These are phyloP conservation scores for Hirtodrosophila cameraria DNA, from an alignment of 2,888 invertebrate genomes.

Conservation along the genomic window DNA sequence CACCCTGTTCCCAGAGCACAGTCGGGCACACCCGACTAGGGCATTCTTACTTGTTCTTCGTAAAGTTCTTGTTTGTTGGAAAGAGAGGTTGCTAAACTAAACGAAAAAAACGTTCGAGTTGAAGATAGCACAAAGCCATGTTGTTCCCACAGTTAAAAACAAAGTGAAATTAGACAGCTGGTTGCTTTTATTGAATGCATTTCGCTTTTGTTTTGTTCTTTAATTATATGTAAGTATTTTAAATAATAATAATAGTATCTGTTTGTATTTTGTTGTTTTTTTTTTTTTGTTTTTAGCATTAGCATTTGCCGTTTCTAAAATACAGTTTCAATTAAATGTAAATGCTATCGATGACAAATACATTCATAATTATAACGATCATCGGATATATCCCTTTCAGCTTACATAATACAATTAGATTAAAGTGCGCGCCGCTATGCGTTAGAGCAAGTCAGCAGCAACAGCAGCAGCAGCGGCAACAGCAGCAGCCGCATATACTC, in stretches of 20 bases:
- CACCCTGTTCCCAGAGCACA: too few relatives aligned
- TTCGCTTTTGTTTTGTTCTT: slow-evolving; percentile 36
- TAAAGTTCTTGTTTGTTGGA: too few relatives aligned
- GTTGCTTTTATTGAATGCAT: slow-evolving; percentile 57
- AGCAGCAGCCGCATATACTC: slow-evolving; percentile 4
- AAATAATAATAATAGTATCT: slow-evolving; percentile 44
- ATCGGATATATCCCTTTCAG: slow-evolving; percentile 31
- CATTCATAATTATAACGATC: slow-evolving; percentile 30
- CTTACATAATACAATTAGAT: slow-evolving; percentile 45
- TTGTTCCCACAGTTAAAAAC: background rate
- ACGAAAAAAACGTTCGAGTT: too few relatives aligned
- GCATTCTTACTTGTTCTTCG: too few relatives aligned
- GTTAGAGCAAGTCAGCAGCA: slow-evolving; percentile 34
- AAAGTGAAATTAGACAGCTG: slow-evolving; percentile 20
- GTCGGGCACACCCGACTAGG: too few relatives aligned
- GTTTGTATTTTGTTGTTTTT: slow-evolving; percentile 2
- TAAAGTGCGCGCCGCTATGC: slow-evolving; percentile 21
- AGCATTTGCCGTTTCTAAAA: slow-evolving; percentile 36
- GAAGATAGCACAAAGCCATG: too few relatives aligned
- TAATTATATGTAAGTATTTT: slow-evolving; percentile 41
- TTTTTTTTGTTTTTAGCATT: slow-evolving; percentile 15
- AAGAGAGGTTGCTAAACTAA: too few relatives aligned
- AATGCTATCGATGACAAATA: slow-evolving; percentile 47
- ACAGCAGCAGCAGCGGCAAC: background rate
- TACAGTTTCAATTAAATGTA: slow-evolving; percentile 46